phyloP scores from a whole-genome alignment of 2,113 vertebrate genomes.

The Stercorarius parasiticus region DNA sequence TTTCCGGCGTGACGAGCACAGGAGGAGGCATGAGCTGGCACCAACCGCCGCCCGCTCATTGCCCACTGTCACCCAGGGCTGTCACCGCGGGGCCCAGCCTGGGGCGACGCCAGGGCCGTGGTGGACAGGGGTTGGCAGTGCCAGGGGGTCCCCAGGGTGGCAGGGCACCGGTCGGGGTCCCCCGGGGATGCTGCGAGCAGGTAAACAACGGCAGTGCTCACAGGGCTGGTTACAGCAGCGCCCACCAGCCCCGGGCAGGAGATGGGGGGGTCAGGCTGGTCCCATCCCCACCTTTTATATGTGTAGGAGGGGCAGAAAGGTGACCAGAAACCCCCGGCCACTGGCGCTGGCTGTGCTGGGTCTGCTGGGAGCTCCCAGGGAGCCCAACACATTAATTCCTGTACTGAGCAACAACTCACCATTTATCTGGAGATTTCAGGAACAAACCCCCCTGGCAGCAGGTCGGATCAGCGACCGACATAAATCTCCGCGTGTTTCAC shows the following conservation, averaged over 20 bases:
- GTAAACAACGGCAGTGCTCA: accelerated
- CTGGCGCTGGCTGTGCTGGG: accelerated
- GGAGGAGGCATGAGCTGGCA: background rate
- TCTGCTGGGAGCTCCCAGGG: background rate
- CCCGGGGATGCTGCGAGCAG: accelerated
- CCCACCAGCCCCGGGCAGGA: background rate
- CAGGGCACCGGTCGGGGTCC: background rate
- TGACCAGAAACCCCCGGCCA: accelerated
- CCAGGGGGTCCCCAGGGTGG: background rate
- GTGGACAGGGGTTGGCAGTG: accelerated
- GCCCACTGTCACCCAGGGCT: background rate
- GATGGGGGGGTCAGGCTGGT: background rate
- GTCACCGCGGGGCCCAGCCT: accelerated
- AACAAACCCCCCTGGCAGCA: background rate
- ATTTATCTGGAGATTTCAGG: background rate
- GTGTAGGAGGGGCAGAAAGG: background rate
- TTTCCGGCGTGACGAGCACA: background rate
- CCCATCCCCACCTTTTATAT: accelerated
- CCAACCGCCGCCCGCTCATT: background rate
- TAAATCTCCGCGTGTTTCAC: background rate
- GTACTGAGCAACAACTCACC: accelerated
- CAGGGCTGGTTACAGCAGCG: accelerated
- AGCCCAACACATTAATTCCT: accelerated
- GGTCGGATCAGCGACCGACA: background rate
- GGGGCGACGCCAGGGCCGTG: background rate